A percentile compares a stretch with the other conserved stretches of the same genome.
Conservation (phyloP, 2,888 invertebrate genomes). For the Coleophora flavipennella region DNA sequence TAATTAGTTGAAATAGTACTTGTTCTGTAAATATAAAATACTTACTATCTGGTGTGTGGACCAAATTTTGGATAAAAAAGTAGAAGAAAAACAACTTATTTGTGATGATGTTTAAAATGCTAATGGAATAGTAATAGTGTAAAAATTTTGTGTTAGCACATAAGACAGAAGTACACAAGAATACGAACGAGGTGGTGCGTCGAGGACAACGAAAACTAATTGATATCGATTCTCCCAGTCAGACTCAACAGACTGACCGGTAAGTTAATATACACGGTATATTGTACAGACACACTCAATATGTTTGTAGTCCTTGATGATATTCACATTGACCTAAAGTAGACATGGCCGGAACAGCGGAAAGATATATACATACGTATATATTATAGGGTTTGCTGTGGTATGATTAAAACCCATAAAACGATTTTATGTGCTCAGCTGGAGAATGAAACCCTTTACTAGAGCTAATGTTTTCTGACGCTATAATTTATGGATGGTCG, state of each 20-base stretch:
- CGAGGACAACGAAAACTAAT: conserved; percentile 33
- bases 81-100: neutral
- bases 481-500: too few species aligned
- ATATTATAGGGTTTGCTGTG: too few species aligned
- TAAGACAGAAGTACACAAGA: conserved; percentile 24
- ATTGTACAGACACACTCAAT: too few species aligned
- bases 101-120: too few species aligned
- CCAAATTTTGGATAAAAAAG: conserved; percentile 32
- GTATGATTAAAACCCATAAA: too few species aligned
- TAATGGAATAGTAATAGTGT: conserved; percentile 1
- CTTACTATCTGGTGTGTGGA: conserved; percentile 34
- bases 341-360: too few species aligned
- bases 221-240: conserved; percentile 36
- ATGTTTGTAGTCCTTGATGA: neutral
- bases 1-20: conserved; percentile 17
- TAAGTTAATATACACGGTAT: conserved; percentile 25
- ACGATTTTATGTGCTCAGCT: too few species aligned
- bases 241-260: conserved; percentile 22
- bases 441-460: too few species aligned
- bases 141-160: conserved; percentile 34
- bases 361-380: too few species aligned
- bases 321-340: too few species aligned
- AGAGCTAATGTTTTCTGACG: too few species aligned
- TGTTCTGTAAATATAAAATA: conserved; percentile 23
- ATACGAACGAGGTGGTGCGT: conserved; percentile 20